These are phyloP conservation scores for Camptogramma bilineatum DNA, from an alignment of 2,888 invertebrate species.

Conservation along the genomic window DNA sequence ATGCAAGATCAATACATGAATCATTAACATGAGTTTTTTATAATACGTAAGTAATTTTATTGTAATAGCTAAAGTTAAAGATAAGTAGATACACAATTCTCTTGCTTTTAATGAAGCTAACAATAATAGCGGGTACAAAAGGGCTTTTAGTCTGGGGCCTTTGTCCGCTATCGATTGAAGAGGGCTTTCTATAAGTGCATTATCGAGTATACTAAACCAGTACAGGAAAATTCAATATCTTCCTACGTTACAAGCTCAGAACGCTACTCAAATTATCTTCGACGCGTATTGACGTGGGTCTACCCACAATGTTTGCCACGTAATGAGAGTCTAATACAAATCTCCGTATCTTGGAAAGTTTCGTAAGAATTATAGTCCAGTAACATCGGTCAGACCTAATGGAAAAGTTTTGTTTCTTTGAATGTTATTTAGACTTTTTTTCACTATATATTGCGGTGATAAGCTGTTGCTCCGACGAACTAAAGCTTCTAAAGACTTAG, in stretches of 20 bases:
- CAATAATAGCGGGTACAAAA: conserved; percentile 69
- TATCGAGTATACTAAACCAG: conserved; percentile 53
- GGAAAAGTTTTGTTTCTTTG: background rate
- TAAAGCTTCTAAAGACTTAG: conserved; percentile 3
- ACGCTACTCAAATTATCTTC: conserved; percentile 19
- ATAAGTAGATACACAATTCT: conserved; percentile 59
- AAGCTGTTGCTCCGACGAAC: background rate
- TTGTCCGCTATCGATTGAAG: conserved; percentile 60
- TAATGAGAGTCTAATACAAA: conserved; percentile 13
- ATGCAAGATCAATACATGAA: conserved; percentile 5
- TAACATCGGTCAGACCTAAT: background rate
- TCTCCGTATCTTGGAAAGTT: conserved; percentile 13
- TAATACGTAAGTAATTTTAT: no score
- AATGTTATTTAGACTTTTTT: background rate
- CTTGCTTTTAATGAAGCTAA: conserved; percentile 69
- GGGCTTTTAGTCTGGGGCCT: conserved; percentile 72
- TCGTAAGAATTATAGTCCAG: background rate
- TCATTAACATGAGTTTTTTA: background rate
- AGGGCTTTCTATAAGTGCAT: conserved; percentile 60
- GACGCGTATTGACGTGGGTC: conserved; percentile 28
- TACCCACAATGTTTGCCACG: conserved; percentile 11
- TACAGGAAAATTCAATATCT: conserved; percentile 29
- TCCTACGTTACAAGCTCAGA: conserved; percentile 15
- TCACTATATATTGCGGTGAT: background rate
- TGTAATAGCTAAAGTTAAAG: conserved; percentile 46